These are phyloP conservation scores for Dendrocopos noguchii DNA, from an alignment of 2,113 vertebrate genomes.

Conservation along the genomic window DNA sequence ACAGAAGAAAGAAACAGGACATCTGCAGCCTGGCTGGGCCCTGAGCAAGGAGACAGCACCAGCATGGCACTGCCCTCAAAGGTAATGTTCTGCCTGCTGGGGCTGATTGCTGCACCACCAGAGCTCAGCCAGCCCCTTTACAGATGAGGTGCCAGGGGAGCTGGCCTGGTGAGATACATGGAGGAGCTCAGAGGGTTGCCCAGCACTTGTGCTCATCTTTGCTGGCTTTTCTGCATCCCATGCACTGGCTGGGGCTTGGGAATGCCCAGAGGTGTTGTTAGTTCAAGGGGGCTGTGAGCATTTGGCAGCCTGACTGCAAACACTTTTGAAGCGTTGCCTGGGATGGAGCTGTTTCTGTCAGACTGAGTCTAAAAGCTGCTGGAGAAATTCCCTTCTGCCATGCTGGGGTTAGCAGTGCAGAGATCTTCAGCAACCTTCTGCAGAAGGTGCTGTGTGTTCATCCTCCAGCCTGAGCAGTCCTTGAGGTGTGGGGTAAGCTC, in stretches of 20 bases:
- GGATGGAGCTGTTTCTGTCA: background rate
- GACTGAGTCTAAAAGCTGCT: background rate
- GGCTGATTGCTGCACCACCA: background rate
- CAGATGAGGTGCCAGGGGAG: background rate
- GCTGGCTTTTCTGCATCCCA: fast-evolving
- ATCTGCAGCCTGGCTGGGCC: background rate
- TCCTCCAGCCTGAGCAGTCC: too few relatives aligned
- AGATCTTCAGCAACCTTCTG: background rate
- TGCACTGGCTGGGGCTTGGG: background rate
- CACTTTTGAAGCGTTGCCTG: background rate
- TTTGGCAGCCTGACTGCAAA: background rate
- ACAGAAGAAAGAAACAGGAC: background rate
- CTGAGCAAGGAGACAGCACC: background rate
- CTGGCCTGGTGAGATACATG: background rate
- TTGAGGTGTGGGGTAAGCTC: too few relatives aligned
- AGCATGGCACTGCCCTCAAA: background rate
- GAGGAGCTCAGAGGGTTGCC: background rate
- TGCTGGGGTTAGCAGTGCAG: background rate
- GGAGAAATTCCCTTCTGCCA: background rate
- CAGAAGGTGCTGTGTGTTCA: background rate
- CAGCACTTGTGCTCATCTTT: too few relatives aligned
- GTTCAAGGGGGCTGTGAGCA: fast-evolving
- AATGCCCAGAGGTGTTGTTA: background rate
- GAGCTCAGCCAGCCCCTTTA: fast-evolving
- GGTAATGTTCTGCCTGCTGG: fast-evolving